Evolutionary conservation across 37 sponge, comb jelly and placozoan genomes (phyloP).

Genomic region (Chondrilla cf. caribensis): DNA sequence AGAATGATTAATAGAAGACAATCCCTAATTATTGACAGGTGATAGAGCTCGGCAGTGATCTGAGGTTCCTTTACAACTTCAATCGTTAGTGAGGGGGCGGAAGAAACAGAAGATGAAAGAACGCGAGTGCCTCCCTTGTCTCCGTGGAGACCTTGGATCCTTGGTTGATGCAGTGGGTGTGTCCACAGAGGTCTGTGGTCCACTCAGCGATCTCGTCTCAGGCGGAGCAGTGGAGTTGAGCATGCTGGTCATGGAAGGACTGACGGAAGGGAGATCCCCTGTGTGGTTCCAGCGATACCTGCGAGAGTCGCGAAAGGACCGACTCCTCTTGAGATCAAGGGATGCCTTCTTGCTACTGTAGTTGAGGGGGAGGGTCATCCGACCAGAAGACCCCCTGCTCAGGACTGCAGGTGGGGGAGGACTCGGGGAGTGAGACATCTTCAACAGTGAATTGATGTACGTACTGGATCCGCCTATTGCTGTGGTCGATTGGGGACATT

Average conservation of each 20-base stretch:
- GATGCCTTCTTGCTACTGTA: neutral
- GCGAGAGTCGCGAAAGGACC: neutral
- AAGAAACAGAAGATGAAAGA: slow-evolving; percentile 8
- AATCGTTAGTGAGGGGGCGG: neutral
- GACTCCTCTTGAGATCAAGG: neutral
- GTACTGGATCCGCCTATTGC: neutral
- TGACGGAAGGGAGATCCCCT: no score
- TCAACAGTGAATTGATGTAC: neutral
- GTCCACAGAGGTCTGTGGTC: no score
- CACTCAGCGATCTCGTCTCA: no score
- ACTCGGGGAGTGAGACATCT: neutral
- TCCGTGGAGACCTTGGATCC: neutral
- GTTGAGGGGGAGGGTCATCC: slow-evolving; percentile 19
- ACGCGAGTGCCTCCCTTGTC: neutral
- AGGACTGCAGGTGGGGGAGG: neutral
- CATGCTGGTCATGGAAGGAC: no score
- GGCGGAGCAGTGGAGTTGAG: no score
- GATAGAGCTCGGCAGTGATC: no score
- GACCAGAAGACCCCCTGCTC: neutral
- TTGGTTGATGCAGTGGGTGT: no score
- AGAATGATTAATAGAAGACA: no score
- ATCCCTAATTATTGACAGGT: no score
- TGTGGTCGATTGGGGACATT: neutral
- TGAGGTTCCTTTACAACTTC: neutral
- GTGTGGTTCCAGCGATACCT: no score